A percentile compares a stretch with the other conserved stretches of the same genome.
These are phyloP conservation scores for Chloropsis hardwickii DNA, from an alignment of 2,113 vertebrate genomes.

Conservation along the genomic window DNA sequence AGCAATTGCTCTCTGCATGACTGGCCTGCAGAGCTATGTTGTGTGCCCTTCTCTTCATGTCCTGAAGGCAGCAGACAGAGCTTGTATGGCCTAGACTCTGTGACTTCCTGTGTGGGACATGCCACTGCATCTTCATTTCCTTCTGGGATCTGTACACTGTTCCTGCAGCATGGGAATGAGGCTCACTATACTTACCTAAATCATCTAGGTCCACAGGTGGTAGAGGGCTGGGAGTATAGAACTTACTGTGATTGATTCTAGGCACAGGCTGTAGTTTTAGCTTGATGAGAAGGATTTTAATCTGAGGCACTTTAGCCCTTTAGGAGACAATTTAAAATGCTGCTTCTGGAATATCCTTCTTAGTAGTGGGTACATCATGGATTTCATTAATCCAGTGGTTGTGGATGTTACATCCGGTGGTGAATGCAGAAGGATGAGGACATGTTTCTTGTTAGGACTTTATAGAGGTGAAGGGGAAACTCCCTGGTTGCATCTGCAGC, in stretches of 20 bases:
- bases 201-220: not conserved
- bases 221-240: not conserved
- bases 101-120: not conserved
- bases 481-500: not conserved
- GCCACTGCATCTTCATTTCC: not conserved
- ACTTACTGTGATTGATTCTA: not conserved
- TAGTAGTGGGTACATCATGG: not conserved
- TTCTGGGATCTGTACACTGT: not conserved
- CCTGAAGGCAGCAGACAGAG: not conserved
- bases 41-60: not conserved
- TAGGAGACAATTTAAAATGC: not conserved
- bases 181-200: not conserved
- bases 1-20: not conserved
- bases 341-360: not conserved
- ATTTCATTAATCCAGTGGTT: too few species aligned
- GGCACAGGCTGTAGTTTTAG: not conserved
- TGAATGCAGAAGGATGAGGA: accelerated
- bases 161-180: not conserved
- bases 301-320: not conserved
- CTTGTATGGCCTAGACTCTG: accelerated
- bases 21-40: not conserved
- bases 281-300: not conserved
- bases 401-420: not conserved
- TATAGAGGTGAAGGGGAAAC: not conserved
- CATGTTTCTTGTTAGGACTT: not conserved